Evolutionary conservation across 2,113 vertebrate genomes (phyloP).

Genomic region (Tragelaphus buxtoni): DNA sequence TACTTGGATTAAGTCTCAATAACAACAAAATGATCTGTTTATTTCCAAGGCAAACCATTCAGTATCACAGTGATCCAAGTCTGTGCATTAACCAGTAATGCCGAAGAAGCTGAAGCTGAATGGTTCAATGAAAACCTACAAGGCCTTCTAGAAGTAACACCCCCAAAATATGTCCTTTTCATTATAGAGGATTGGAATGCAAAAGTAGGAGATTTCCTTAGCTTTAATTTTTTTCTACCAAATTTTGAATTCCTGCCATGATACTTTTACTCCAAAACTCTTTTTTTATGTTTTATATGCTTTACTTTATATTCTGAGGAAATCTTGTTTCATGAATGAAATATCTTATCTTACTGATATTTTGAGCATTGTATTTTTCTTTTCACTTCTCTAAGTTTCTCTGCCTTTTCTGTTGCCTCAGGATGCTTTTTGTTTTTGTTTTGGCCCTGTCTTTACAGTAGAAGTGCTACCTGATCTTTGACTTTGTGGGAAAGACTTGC

Average conservation of each 20-base stretch:
- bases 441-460: background rate
- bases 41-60: background rate
- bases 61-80: background rate
- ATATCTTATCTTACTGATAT: background rate
- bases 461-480: background rate
- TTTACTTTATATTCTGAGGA: background rate
- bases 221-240: background rate
- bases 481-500: background rate
- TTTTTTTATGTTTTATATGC: background rate
- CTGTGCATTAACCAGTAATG: background rate
- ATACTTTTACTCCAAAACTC: background rate
- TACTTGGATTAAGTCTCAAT: background rate
- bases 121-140: background rate
- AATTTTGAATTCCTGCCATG: background rate
- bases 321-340: background rate
- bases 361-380: background rate
- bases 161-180: background rate
- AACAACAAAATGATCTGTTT: background rate
- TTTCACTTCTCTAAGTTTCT: background rate
- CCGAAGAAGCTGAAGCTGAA: background rate
- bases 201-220: background rate
- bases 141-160: background rate
- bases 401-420: background rate
- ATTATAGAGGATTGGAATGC: background rate
- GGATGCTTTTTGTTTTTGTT: accelerated